phyloP scores from a whole-genome alignment of 2,888 invertebrate species.

The Lasioglossum leucozonium region DNA sequence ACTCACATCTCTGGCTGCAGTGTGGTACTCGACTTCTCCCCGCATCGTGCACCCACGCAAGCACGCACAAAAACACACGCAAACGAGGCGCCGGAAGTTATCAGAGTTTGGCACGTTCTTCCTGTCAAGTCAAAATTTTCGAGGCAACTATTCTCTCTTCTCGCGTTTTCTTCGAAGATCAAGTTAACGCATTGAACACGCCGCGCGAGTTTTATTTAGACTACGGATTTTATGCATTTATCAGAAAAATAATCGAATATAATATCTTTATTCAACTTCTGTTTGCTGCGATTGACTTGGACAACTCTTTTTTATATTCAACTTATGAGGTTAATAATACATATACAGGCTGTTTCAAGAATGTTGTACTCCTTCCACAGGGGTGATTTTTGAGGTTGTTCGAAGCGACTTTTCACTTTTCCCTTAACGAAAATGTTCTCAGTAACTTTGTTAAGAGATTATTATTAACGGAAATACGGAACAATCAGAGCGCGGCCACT shows the following conservation, averaged over 20 bases:
- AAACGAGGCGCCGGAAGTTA: constrained; percentile 16
- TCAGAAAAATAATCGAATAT: background rate
- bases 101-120: background rate
- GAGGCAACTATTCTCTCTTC: background rate
- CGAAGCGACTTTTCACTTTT: too few species aligned
- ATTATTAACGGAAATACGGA: too few species aligned
- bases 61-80: constrained; percentile 21
- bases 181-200: background rate
- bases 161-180: background rate
- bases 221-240: background rate
- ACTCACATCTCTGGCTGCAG: constrained; percentile 74
- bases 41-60: constrained; percentile 58
- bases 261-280: too few species aligned
- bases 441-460: too few species aligned
- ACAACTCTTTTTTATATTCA: too few species aligned
- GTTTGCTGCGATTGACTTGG: too few species aligned
- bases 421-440: too few species aligned
- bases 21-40: constrained; percentile 67
- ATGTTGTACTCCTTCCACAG: background rate
- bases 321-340: too few species aligned
- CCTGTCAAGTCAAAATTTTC: background rate
- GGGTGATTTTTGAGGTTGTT: background rate
- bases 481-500: too few species aligned
- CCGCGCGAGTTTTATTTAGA: background rate
- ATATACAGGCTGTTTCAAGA: background rate